Evolutionary conservation across 1,140 invertebrate species (phyloP).

Genomic region (Drosophila triauraria): DNA sequence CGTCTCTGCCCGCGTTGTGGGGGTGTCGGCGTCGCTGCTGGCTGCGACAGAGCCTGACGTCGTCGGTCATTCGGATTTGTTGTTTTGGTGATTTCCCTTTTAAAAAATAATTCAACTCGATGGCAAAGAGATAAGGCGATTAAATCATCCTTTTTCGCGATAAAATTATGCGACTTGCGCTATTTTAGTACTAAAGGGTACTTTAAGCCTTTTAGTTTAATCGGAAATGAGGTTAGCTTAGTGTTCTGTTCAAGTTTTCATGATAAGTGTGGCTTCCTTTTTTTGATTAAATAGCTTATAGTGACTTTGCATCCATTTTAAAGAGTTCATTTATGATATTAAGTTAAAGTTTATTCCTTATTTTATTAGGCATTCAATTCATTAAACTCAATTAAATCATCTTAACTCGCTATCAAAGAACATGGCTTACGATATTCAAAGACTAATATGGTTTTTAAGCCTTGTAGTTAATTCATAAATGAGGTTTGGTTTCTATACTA

Average conservation of each 20-base stretch:
- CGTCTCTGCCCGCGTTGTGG: conserved; percentile 31
- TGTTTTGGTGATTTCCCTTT: conserved; percentile 49
- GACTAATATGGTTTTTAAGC: background rate
- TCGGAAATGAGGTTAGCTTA: background rate
- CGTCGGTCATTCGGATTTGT: conserved; percentile 28
- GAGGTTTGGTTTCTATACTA: background rate
- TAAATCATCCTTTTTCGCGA: conserved; percentile 6
- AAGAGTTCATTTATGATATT: background rate
- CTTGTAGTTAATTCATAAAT: background rate
- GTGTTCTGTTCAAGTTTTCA: background rate
- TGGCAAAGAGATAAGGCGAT: conserved; percentile 12
- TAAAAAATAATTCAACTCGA: background rate
- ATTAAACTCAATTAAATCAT: too few species aligned
- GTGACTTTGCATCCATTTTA: background rate
- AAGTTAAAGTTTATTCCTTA: background rate
- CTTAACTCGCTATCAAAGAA: background rate
- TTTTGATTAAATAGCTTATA: background rate
- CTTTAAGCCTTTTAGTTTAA: background rate
- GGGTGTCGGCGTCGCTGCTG: conserved; percentile 46
- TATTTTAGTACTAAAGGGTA: background rate
- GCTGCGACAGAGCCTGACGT: conserved; percentile 20
- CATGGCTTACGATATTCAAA: background rate
- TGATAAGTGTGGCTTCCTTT: background rate
- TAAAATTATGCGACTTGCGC: too few species aligned
- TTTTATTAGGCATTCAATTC: too few species aligned